Base-by-base conservation (phyloP, 2,888 invertebrate genomes). In the Nudaria mundana region DNA sequence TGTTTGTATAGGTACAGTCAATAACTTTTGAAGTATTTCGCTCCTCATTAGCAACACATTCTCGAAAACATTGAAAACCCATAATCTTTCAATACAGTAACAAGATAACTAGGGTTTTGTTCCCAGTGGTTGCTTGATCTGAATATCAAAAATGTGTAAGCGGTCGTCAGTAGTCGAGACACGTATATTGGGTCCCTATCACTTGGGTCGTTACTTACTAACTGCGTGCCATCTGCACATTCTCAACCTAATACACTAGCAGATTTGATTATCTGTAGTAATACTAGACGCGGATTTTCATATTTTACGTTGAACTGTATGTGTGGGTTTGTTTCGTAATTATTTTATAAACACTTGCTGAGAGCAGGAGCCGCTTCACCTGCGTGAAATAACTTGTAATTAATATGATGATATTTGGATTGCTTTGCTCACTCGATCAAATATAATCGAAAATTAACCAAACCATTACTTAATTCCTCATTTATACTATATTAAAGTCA, bases 121-220 rank as follows among this genome's bases (percentile, higher is more conserved):
- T 87, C 84, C 79, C 81, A 78, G 74, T 78, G 79, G 81, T 69
- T 71, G 74, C 81, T 71, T 70, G 78, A 86, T 88, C 87, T 87
- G 87, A 88, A 88, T 88, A 86, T 87, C 87, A 86, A 88, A 85
- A 86, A 81, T 83, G 78, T 76, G 81, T 80, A 84, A 86, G 76
- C 71, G 72, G 76, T 82, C 81, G 80, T 88, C 85, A 81, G 86
- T 82, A 88, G 63, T 68, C 87, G 68, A 64, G 78, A 83, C 87
- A 88, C 87, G 87, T 87, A 82, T 80, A 79, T 80, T 77, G 84
- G 75, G 87, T 83, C 87, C 86, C 86, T 86, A 88, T 87, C 86
- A 86, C 82, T 84, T 81, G 79, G 81, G 78, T 86, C 83, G 82
- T 82, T 86, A 86, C 87, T 85, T 81, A 85, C 86, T 84, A 64